Percentiles rank a stretch among this genome's conserved stretches.
Evolutionary conservation across 2,797 vertebrate species (phyloP).

Genomic region (Leucoraja ocellata): DNA sequence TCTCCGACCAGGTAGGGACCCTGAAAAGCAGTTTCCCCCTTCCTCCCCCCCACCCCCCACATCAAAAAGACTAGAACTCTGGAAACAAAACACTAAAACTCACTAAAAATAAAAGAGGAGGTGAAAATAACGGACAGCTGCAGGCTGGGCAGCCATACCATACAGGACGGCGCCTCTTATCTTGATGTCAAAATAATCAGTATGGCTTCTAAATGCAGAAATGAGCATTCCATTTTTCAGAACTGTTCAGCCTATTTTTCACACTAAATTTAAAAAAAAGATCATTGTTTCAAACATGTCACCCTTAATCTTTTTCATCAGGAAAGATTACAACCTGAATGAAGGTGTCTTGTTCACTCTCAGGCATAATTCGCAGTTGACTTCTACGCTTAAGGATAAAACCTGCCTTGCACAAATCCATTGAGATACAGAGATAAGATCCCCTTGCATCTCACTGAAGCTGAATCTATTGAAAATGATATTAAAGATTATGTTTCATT

Average conservation of each 20-base stretch:
- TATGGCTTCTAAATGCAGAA: background rate
- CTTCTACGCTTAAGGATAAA: slow-evolving; percentile 51
- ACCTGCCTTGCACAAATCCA: slow-evolving; percentile 61
- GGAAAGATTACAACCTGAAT: slow-evolving; percentile 44
- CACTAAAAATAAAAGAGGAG: no score
- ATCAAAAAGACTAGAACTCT: no score
- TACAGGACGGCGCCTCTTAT: no score
- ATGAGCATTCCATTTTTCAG: background rate
- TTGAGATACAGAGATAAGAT: slow-evolving; percentile 59
- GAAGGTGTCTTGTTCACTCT: slow-evolving; percentile 33
- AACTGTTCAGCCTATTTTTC: slow-evolving; percentile 24
- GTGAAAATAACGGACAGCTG: no score
- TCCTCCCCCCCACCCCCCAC: no score
- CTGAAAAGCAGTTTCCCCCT: no score
- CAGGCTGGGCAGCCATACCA: no score
- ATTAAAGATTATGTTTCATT: slow-evolving; percentile 71
- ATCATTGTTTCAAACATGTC: slow-evolving; percentile 36
- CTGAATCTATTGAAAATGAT: slow-evolving; percentile 66
- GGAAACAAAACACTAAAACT: no score
- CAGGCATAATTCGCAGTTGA: slow-evolving; percentile 54
- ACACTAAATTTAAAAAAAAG: background rate
- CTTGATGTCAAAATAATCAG: background rate
- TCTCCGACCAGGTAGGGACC: no score
- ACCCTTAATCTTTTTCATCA: slow-evolving; percentile 45
- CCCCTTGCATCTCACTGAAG: slow-evolving; percentile 54